Conservation (phyloP, 37 sponge, comb jelly and placozoan genomes). For the Chondrilla cf. caribensis region DNA sequence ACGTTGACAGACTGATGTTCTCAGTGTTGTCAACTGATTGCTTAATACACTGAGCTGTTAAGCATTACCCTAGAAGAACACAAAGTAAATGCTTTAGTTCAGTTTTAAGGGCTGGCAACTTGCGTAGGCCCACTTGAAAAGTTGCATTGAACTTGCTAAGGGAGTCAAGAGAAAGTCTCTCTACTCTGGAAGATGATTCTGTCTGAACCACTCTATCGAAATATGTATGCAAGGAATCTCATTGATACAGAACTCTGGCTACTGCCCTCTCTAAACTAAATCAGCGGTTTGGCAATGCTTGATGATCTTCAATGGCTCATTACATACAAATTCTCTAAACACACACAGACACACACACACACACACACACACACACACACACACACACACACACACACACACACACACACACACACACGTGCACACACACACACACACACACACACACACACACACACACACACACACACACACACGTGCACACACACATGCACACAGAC, state of each 20-base stretch:
- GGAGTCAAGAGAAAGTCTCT: slow-evolving; percentile 13
- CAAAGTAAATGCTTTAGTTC: slow-evolving; percentile 15
- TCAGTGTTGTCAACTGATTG: background rate
- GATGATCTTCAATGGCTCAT: slow-evolving; percentile 16
- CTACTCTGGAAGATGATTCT: slow-evolving; percentile 21
- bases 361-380: too few relatives aligned
- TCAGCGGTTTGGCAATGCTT: slow-evolving; percentile 26
- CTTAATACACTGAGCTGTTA: slow-evolving; percentile 23
- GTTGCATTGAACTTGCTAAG: slow-evolving; percentile 39
- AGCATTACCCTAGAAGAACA: slow-evolving; percentile 19
- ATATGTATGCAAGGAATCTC: background rate
- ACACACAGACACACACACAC: too few relatives aligned
- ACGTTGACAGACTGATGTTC: background rate
- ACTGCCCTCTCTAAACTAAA: slow-evolving; percentile 4
- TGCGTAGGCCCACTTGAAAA: slow-evolving; percentile 34
- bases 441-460: too few relatives aligned
- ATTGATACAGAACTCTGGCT: slow-evolving; percentile 9
- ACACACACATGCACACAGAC: too few relatives aligned
- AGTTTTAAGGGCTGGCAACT: slow-evolving; percentile 28
- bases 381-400: too few relatives aligned
- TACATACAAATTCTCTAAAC: slow-evolving; percentile 8
- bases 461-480: too few relatives aligned
- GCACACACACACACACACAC: too few relatives aligned
- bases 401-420: too few relatives aligned
- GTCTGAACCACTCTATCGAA: slow-evolving; percentile 24